Base-by-base conservation (phyloP, 2,888 invertebrate genomes). In the Lasioglossum calceatum region DNA sequence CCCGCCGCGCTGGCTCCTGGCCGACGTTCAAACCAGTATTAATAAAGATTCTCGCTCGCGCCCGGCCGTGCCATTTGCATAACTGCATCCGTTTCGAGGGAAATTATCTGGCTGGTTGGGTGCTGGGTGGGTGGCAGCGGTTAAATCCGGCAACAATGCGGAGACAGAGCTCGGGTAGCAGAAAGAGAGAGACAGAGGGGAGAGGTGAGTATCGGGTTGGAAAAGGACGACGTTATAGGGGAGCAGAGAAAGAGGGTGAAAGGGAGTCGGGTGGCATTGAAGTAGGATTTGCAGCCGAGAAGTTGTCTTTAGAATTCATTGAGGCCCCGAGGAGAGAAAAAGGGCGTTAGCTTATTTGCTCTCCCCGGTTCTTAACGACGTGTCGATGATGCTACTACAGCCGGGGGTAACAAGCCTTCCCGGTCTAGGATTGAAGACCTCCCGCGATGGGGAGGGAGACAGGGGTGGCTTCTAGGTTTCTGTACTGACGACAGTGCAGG, bases 291-390 rank as follows among this genome's bases (percentile, higher is more conserved):
- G 85, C 82, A 88, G 91, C 83, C 88, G 85, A 89, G 87, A 91
- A 93, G 91, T 92, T 93, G 91, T 92, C 92, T 93, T 93, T 92
- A 92, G 93, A 93, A 94, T 93, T 93, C 92, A 94, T 93, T 92
- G 93, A 93, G 93, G 92, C 91, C 91, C 91, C 58, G n/a, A 4
- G n/a, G 87, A 83, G 87, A 88, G 90, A 84, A 81, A 71, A 83
- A 77, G 79, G 64, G 73, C 58, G 70, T 77, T 76, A 86, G 77
- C 79, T 85, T 79, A 78, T 50, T n/a, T 42, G 39, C 42, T 42
- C 70, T 44, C 16, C 32, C 47, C 71, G 16, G 32, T n/a, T 71
- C 50, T 67, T 70, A 67, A 77, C 73, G 78, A 90, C 79, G 90
- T 82, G 90, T 90, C 88, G 88, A 90, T 88, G 90, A 90, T 75